Percentiles rank a stretch among this genome's conserved stretches.
These are phyloP conservation scores for Myopa tessellatipennis DNA, from an alignment of 2,888 invertebrate genomes.

Conservation along the genomic window DNA sequence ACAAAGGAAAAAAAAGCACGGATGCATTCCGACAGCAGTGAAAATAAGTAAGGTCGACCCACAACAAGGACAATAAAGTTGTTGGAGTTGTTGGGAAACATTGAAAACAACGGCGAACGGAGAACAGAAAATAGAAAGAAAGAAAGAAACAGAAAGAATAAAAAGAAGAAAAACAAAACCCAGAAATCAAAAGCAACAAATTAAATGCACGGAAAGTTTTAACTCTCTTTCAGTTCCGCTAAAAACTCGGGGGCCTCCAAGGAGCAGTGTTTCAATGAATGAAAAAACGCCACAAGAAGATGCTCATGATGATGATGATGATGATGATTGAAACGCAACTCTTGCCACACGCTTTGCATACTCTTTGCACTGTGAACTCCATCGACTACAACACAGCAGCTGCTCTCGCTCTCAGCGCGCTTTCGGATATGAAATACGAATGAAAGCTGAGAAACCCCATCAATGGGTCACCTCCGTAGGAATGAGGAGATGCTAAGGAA, in stretches of 20 bases:
- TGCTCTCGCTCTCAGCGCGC: background rate
- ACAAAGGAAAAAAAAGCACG: background rate
- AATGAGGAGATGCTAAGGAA: background rate
- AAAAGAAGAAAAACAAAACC: too few relatives aligned
- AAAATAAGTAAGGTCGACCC: background rate
- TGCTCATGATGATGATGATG: background rate
- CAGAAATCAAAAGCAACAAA: background rate
- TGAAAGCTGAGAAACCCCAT: too few relatives aligned
- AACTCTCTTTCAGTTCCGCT: background rate
- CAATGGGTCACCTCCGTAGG: background rate
- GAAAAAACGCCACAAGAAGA: background rate
- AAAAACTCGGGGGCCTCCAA: too few relatives aligned
- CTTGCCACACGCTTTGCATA: background rate
- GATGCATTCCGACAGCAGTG: background rate
- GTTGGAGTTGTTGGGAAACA: background rate
- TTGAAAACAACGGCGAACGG: background rate
- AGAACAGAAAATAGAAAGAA: too few relatives aligned
- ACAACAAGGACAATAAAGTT: conserved; percentile 12
- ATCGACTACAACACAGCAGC: background rate
- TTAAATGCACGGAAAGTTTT: background rate
- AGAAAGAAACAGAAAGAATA: too few relatives aligned
- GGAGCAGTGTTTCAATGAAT: conserved; percentile 4
- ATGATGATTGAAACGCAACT: background rate
- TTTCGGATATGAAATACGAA: too few relatives aligned
- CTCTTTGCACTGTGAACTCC: background rate